These are phyloP conservation scores for Tuberolachnus salignus DNA, from an alignment of 2,888 invertebrate genomes.

Conservation along the genomic window DNA sequence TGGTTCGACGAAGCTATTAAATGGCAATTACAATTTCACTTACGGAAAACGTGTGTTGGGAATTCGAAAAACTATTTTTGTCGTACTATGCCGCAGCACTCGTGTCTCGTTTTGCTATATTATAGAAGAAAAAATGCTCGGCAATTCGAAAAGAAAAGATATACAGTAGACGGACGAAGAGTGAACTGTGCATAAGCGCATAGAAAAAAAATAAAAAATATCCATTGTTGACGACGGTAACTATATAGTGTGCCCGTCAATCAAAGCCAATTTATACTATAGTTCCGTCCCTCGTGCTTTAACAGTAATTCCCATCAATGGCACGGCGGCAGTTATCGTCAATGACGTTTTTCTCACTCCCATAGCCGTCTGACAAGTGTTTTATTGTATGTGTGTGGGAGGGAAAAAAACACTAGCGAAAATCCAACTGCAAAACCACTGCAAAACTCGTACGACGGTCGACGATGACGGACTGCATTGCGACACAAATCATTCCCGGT, in stretches of 20 bases:
- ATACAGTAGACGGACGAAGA: background rate
- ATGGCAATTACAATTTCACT: too few species aligned
- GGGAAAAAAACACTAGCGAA: background rate
- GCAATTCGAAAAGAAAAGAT: constrained; percentile 6
- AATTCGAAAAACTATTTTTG: too few species aligned
- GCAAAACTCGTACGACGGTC: background rate
- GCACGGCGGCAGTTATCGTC: background rate
- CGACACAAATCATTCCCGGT: background rate
- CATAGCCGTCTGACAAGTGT: background rate
- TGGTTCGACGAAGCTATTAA: too few species aligned
- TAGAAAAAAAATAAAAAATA: background rate
- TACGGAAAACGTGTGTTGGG: too few species aligned
- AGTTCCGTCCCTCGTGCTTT: constrained; percentile 26
- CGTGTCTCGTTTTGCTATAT: background rate
- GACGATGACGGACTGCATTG: background rate
- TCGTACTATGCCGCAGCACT: background rate
- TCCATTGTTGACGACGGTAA: constrained; percentile 36
- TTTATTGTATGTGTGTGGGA: background rate
- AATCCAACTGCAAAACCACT: background rate
- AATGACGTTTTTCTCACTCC: constrained; percentile 18
- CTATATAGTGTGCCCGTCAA: constrained; percentile 38
- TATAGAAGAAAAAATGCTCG: background rate
- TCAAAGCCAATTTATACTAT: constrained; percentile 49
- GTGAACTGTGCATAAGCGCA: constrained; percentile 1
- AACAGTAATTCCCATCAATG: background rate